Percentiles rank a stretch among this genome's conserved stretches.
Conservation (phyloP, 1,140 invertebrate species). For the Drosophila rhopaloa region DNA sequence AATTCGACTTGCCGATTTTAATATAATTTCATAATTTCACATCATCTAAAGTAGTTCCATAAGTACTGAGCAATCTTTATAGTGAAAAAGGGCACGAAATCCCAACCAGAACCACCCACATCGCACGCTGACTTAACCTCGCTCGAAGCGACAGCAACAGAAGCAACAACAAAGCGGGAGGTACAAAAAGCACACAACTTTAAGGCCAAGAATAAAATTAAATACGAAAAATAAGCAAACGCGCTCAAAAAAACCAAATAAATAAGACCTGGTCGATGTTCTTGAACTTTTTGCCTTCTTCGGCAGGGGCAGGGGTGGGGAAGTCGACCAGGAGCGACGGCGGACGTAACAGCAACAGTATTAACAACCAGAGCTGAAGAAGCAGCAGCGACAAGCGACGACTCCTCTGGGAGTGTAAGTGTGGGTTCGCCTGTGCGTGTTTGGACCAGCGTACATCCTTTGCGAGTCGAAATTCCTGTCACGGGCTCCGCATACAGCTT, state of each 20-base stretch:
- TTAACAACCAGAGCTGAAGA: slow-evolving; percentile 36
- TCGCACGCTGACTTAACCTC: no score
- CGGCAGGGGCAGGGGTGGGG: slow-evolving; percentile 10
- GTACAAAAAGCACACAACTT: slow-evolving; percentile 51
- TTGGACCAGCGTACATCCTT: slow-evolving; percentile 47
- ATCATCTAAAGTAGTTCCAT: no score
- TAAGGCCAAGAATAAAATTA: slow-evolving; percentile 30
- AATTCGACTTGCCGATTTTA: no score
- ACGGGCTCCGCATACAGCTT: slow-evolving; percentile 49
- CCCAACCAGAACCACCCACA: no score
- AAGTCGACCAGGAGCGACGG: slow-evolving; percentile 12
- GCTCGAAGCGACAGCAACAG: no score
- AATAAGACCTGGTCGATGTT: slow-evolving; percentile 78
- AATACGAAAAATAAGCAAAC: slow-evolving; percentile 36
- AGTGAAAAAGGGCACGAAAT: no score
- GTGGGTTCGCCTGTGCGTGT: neutral
- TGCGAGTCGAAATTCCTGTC: slow-evolving; percentile 67
- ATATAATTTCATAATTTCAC: no score
- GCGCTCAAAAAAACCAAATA: slow-evolving; percentile 61
- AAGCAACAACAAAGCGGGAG: no score
- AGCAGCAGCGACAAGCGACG: slow-evolving; percentile 17
- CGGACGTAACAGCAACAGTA: slow-evolving; percentile 37
- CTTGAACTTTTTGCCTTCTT: slow-evolving; percentile 62
- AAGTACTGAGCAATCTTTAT: no score
- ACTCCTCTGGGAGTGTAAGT: neutral